Conservation (phyloP, 2,888 invertebrate species). For the Drosophila kokeensis region DNA sequence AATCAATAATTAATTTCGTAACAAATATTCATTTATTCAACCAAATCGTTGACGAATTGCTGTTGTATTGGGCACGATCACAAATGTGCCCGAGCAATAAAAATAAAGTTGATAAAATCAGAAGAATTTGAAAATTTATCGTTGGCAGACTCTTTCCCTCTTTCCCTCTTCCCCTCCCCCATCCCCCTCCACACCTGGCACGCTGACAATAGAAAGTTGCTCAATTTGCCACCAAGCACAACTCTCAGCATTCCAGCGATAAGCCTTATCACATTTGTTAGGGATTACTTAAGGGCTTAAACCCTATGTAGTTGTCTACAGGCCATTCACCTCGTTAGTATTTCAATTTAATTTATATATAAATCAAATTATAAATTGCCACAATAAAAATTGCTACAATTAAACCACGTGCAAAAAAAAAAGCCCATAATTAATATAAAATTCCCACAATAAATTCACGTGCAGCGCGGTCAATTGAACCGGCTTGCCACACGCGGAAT, state of each 20-base stretch:
- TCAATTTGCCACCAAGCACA: background rate
- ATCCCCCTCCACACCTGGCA: too few species aligned
- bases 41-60: background rate
- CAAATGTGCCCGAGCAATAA: too few species aligned
- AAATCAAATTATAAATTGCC: background rate
- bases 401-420: background rate
- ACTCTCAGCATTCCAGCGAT: background rate
- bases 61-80: background rate
- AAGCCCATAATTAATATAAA: background rate
- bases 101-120: too few species aligned
- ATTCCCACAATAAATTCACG: slow-evolving; percentile 40
- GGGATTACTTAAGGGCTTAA: background rate
- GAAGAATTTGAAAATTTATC: too few species aligned
- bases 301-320: background rate
- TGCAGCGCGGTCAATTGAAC: slow-evolving; percentile 7
- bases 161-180: too few species aligned
- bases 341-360: background rate
- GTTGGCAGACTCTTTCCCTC: too few species aligned
- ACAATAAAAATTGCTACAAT: background rate
- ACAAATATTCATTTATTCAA: too few species aligned
- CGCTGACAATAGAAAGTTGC: background rate
- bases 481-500: background rate
- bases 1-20: background rate
- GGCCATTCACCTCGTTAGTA: background rate
- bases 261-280: background rate